A percentile compares a stretch with the other conserved stretches of the same genome.
Conservation (phyloP, 2,888 invertebrate genomes). For the Campopleginae sp. region DNA sequence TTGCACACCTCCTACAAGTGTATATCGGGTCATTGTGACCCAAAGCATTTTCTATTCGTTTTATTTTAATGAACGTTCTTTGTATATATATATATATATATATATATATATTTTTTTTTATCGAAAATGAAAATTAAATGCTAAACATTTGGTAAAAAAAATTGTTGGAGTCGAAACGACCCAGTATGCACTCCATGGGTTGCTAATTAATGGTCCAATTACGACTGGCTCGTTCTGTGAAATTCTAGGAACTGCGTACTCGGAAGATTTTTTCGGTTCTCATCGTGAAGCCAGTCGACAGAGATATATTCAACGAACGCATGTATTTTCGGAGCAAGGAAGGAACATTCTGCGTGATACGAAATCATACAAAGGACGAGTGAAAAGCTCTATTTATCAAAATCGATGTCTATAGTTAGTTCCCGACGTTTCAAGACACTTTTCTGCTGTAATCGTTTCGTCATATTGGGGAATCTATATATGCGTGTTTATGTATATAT, state of each 20-base stretch:
- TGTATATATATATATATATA: no score
- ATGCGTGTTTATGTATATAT: constrained; percentile 1
- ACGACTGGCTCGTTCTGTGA: background rate
- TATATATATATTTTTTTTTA: no score
- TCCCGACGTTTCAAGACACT: background rate
- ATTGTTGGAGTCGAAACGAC: no score
- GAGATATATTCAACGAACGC: background rate
- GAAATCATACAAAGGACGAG: background rate
- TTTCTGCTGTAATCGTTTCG: constrained; percentile 21
- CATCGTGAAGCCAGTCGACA: background rate
- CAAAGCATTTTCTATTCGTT: no score
- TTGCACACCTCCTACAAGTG: no score
- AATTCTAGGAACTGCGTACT: background rate
- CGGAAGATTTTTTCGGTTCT: background rate
- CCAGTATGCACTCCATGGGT: no score
- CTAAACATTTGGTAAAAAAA: no score
- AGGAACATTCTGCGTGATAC: background rate
- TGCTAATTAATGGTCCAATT: background rate
- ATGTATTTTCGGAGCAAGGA: background rate
- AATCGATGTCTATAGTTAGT: constrained; percentile 35
- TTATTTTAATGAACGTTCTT: no score
- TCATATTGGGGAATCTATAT: constrained; percentile 43
- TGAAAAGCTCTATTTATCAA: background rate
- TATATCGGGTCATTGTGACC: background rate
- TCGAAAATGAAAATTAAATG: no score